Conservation (phyloP, 2,113 vertebrate genomes). For the Catharus bicknelli region DNA sequence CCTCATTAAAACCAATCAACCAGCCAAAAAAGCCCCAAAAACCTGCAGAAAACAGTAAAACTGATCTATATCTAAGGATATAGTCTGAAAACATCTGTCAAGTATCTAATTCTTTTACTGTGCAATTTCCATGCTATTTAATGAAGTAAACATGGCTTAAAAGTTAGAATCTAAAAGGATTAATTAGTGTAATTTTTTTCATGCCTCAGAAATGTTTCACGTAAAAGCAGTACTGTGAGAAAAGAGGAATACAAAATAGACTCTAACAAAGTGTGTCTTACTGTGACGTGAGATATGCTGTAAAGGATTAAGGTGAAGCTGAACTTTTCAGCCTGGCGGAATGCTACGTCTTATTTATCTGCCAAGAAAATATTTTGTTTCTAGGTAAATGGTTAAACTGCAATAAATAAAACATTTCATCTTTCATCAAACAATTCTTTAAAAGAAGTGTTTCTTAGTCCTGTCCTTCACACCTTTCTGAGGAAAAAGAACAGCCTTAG, state of each 20-base stretch:
- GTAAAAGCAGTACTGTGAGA: background rate
- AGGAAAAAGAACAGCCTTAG: background rate
- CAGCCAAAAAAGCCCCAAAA: background rate
- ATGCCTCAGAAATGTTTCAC: conserved; percentile 34
- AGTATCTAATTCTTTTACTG: background rate
- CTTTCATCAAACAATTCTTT: conserved; percentile 41
- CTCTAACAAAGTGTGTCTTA: conserved; percentile 10
- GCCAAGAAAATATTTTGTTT: conserved; percentile 56
- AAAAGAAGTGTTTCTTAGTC: conserved; percentile 16
- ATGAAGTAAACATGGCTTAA: background rate
- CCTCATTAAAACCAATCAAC: background rate
- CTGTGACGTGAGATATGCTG: background rate
- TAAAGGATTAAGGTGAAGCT: conserved; percentile 27
- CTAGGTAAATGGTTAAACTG: conserved; percentile 62
- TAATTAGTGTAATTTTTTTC: background rate
- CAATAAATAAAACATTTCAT: conserved; percentile 49
- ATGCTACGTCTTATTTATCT: conserved; percentile 58
- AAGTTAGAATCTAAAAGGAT: conserved; percentile 42
- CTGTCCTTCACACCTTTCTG: conserved; percentile 18
- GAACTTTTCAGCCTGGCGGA: conserved; percentile 49
- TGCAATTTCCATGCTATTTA: background rate
- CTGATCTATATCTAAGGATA: background rate
- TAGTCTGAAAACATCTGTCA: background rate
- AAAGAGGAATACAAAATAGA: background rate
- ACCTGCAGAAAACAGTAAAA: background rate